Base-by-base conservation (phyloP, 2,797 vertebrate genomes). In the Ptychadena robeensis region DNA sequence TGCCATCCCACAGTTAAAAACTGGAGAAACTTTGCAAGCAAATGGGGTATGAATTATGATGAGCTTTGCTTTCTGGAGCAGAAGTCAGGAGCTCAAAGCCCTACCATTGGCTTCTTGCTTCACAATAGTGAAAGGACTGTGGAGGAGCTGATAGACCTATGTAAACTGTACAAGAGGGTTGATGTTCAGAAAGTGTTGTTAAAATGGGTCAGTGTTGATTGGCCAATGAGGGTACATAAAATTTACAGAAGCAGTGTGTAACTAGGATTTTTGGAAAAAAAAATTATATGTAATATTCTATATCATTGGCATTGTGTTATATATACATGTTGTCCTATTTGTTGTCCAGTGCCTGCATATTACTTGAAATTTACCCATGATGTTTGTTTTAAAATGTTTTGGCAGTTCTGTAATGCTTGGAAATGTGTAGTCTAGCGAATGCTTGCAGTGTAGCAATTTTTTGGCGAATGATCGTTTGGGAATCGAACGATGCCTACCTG, bases 1-100 rank as follows among this genome's bases (percentile, higher is more conserved):
- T 96, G 94, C 85, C 96, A 99, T 90, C 97, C 96, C 83, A 98
- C 97, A n/a, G 93, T 99, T 87, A 99, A 99, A 90, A 99, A 99
- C 93, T 99, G 98, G 98, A 97, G 97, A 92, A 98, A 99, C 93
- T 96, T 99, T 92, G 98, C 97, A 2, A 99, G 97, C 90, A 97
- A 97, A 70, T 99, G 97, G 98, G 98, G 98, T 31, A 99, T 99
- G 98, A 96, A 95, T 85, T 98, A 98, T 0, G 98, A 99, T 5
- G 97, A 99, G 91, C 93, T 99, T 79, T 95, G 94, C 67, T 94
- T 99, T 88, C 93, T 99, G 88, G 98, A 99, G 92, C 96, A 99
- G 87, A 95, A 86, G 83, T 53, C 44, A 22, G 44, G 44, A 53
- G 95, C 89, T 4, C 95, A 96, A 82, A 99, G 98, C 91, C 97